Evolutionary conservation across 30 jellyfish, hydroid and myxozoan genomes (phyloP), one percentile per base, ranked within the genome.

Genomic region (Sanderia malayensis): DNA sequence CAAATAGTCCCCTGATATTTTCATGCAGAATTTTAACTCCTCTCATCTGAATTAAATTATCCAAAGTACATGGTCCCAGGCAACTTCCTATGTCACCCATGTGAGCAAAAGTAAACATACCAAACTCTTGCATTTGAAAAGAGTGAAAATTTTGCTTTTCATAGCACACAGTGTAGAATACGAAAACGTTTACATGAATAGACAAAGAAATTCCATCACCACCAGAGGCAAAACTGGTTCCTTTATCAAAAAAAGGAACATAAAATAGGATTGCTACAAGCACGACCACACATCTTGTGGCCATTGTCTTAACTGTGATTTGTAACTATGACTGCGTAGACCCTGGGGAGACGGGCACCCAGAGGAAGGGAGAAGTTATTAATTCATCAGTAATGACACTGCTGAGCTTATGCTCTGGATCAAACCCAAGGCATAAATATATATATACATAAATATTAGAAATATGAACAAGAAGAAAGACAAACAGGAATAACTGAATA

Each of bases 71-170:
- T 4, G 67, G 67, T 8, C 67, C 67, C 67, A 19, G 67, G 18
- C 67, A 55, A 55, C 67, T 24, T 55, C 18, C 67, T 55, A 55
- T 55, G 67, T 55, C 67, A 4, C 67, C 67, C 27, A 24, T 55
- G 31, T 19, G 31, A 55, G 67, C 67, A 55, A 55, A 55, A 55
- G 67, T 55, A 55, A 55, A 55, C 31, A 20, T 55, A 55, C 67
- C 31, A 55, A 55, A 55, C 67, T 55, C 67, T 55, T 55, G 67
- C 67, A 55, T 55, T 55, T 55, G 31, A 55, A 55, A 55, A 7
- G 67, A 55, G 67, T 18, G 67, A 55, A 55, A 4, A 24, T 55
- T 24, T 55, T 55, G 67, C 31, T 55, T 55, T 55, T 55, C 27
- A 55, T 24, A 55, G 31, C 19, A 55, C 8, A 55, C 67, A 55